Percentiles rank a stretch among this genome's conserved stretches.
These are phyloP conservation scores for Actias luna DNA, from an alignment of 2,888 invertebrate genomes.

Conservation along the genomic window DNA sequence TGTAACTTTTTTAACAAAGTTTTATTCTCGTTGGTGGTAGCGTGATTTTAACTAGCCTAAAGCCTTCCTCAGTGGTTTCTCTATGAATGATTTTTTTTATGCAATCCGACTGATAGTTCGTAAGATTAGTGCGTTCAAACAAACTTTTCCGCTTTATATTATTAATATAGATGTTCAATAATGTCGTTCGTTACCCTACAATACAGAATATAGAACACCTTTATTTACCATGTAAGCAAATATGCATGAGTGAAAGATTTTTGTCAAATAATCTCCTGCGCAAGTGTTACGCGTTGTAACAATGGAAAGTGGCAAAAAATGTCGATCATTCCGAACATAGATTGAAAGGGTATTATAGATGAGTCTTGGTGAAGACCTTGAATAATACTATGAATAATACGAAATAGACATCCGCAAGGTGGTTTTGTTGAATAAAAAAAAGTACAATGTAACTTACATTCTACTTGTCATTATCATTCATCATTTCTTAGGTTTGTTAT, in stretches of 20 bases:
- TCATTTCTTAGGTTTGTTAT: neutral
- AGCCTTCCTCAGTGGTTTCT: too few relatives aligned
- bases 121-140: neutral
- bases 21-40: too few relatives aligned
- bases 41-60: too few relatives aligned
- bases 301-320: slow-evolving; percentile 42
- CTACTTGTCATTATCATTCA: slow-evolving; percentile 20
- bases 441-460: slow-evolving; percentile 20
- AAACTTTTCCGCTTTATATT: too few relatives aligned
- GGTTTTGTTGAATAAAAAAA: slow-evolving; percentile 24
- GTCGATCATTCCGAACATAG: slow-evolving; percentile 21
- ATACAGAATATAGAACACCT: slow-evolving; percentile 49
- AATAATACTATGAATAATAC: slow-evolving; percentile 44
- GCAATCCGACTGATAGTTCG: too few relatives aligned
- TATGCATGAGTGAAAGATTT: slow-evolving; percentile 48
- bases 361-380: slow-evolving; percentile 36
- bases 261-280: slow-evolving; percentile 69
- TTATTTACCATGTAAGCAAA: slow-evolving; percentile 54
- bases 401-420: slow-evolving; percentile 52
- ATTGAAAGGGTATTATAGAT: slow-evolving; percentile 53
- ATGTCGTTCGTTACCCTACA: slow-evolving; percentile 41
- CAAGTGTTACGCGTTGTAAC: slow-evolving; percentile 58
- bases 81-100: too few relatives aligned
- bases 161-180: neutral
- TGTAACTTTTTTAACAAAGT: neutral